Base-by-base conservation (phyloP, 2,888 invertebrate genomes). In the Diachrysia chrysitis region DNA sequence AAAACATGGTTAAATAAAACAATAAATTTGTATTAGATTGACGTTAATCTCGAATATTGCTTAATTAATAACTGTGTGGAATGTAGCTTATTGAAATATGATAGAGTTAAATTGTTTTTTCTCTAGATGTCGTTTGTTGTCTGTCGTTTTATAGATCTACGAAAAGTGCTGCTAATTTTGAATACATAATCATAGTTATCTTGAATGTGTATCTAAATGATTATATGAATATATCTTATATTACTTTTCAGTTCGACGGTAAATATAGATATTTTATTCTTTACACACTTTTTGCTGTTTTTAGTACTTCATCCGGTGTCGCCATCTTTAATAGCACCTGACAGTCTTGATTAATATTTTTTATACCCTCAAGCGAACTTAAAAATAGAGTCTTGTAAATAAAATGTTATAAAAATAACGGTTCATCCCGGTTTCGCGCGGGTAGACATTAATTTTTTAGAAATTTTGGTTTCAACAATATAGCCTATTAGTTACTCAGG, bases 1-100 rank as follows among this genome's bases (percentile, higher is more conserved):
- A 29, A 16, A 14, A 70, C 23, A 57, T 58, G 48, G 48, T 63
- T 58, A 16, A n/a, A 32, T 10, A n/a, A 12, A 37, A 59, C 23
- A 12, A 58, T 53, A 56, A 46, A 16, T 25, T 6, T 9, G 23
- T 32, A 19, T 42, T 16, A 42, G 17, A 21, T 14, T 12, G 19
- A 35, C 56, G 56, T 14, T 19, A 48, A 29, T 19, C 48, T 14
- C 17, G 25, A 14, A 58, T 17, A 42, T n/a, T n/a, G 58, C 16
- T 42, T 58, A n/a, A 21, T 23, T 51, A 19, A 51, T 42, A 42
- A 42, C 14, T 37, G 14, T 37, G 14, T 48, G 48, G 21, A 21
- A 12, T 12, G 19, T 51, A 21, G 14, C 19, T 51, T 21, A 51
- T 19, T 12, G 19, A 51, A 21, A 12, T 19, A 51, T 51, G 19